These are phyloP conservation scores for Paedocypris sp. DNA, from an alignment of 2,113 vertebrate genomes.

Conservation along the genomic window DNA sequence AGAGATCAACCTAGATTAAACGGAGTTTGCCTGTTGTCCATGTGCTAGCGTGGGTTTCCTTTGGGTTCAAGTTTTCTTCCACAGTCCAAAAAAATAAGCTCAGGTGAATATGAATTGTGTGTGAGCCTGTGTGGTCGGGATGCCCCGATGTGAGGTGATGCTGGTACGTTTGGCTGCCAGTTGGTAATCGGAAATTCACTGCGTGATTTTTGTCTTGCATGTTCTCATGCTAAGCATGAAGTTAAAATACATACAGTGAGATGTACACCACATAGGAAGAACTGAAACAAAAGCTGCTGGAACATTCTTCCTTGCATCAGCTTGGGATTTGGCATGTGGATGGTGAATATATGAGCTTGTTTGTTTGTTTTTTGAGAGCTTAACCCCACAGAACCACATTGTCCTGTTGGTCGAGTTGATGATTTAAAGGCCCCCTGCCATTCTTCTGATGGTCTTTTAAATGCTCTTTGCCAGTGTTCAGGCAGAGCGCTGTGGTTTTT, in stretches of 20 bases:
- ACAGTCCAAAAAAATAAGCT: too few species aligned
- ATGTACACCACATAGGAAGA: background rate
- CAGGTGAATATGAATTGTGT: too few species aligned
- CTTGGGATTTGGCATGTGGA: background rate
- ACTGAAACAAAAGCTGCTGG: background rate
- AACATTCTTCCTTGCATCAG: background rate
- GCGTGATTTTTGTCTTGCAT: slow-evolving; percentile 32
- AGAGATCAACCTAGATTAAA: too few species aligned
- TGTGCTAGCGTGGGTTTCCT: too few species aligned
- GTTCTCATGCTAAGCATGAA: slow-evolving; percentile 19
- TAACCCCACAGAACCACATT: background rate
- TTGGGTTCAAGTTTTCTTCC: too few species aligned
- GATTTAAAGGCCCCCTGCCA: background rate
- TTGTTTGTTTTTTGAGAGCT: background rate
- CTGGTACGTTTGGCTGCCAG: too few species aligned
- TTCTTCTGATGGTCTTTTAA: slow-evolving; percentile 2
- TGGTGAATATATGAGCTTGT: background rate
- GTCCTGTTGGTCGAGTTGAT: background rate
- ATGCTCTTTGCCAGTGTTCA: background rate
- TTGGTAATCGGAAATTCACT: slow-evolving; percentile 14
- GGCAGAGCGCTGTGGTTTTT: background rate
- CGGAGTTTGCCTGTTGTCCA: too few species aligned
- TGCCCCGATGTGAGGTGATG: too few species aligned
- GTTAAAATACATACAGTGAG: background rate
- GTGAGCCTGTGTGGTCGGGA: too few species aligned